Conservation (phyloP, 2,113 vertebrate genomes). For the Aptenodytes forsteri region DNA sequence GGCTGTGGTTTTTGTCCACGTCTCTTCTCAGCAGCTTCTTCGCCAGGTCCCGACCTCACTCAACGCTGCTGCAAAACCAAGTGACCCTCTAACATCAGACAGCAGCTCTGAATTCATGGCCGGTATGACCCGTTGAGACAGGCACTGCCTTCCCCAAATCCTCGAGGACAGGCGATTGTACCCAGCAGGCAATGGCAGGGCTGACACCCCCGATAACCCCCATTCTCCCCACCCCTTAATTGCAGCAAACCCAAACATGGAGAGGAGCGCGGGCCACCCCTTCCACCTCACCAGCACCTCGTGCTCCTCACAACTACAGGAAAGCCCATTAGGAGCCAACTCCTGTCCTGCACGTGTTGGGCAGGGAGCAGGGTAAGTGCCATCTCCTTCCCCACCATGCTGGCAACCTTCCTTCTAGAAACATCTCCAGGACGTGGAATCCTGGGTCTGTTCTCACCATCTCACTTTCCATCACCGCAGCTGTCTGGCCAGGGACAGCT, state of each 20-base stretch:
- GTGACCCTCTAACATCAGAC: background rate
- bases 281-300: background rate
- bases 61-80: background rate
- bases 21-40: background rate
- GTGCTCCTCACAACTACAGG: background rate
- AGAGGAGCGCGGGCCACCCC: fast-evolving
- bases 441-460: background rate
- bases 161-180: fast-evolving
- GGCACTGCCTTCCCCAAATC: background rate
- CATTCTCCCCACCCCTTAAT: background rate
- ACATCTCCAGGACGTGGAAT: background rate
- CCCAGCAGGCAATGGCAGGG: background rate
- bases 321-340: background rate
- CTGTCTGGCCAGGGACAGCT: background rate
- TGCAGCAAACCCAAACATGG: background rate
- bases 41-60: background rate
- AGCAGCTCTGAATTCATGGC: background rate
- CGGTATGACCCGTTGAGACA: fast-evolving
- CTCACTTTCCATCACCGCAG: background rate
- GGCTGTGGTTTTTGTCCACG: background rate
- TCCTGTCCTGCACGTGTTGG: background rate
- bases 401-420: background rate
- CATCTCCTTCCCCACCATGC: background rate
- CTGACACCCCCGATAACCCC: fast-evolving
- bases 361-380: background rate